A percentile compares a stretch with the other conserved stretches of the same genome.
These are phyloP conservation scores for Gonioctena quinquepunctata DNA, from an alignment of 1,140 invertebrate species.

Conservation along the genomic window DNA sequence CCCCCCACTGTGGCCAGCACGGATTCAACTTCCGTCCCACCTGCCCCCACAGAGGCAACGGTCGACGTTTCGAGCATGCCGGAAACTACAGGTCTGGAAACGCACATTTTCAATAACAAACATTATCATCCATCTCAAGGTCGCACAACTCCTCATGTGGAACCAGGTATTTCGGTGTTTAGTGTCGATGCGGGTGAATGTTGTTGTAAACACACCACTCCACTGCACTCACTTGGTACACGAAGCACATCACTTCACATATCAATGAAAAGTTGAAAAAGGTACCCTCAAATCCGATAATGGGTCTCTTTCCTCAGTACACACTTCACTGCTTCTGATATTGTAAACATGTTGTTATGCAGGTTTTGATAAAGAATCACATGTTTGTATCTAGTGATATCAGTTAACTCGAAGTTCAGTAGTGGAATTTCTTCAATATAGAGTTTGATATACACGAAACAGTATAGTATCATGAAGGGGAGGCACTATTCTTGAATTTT, in stretches of 20 bases:
- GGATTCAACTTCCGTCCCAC: neutral
- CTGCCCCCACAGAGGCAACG: neutral
- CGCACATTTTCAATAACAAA: constrained; percentile 37
- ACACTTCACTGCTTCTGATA: too few species aligned
- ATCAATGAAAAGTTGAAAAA: too few species aligned
- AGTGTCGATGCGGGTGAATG: neutral
- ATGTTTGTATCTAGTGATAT: too few species aligned
- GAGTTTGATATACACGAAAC: too few species aligned
- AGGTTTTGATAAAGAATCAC: too few species aligned
- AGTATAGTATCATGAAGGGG: too few species aligned
- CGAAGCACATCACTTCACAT: neutral
- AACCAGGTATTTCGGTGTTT: constrained; percentile 32
- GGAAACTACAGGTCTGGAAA: constrained; percentile 15
- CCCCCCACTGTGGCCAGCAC: neutral
- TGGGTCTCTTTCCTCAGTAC: too few species aligned
- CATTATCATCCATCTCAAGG: constrained; percentile 38
- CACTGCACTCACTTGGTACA: neutral
- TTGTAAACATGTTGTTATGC: too few species aligned
- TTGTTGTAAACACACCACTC: neutral
- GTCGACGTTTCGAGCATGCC: neutral
- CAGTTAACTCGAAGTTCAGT: too few species aligned
- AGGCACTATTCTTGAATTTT: too few species aligned
- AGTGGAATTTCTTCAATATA: too few species aligned
- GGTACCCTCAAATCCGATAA: too few species aligned
- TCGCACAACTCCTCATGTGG: constrained; percentile 33